These are phyloP conservation scores for Hypothenemus hampei DNA, from an alignment of 1,140 invertebrate genomes.

Conservation along the genomic window DNA sequence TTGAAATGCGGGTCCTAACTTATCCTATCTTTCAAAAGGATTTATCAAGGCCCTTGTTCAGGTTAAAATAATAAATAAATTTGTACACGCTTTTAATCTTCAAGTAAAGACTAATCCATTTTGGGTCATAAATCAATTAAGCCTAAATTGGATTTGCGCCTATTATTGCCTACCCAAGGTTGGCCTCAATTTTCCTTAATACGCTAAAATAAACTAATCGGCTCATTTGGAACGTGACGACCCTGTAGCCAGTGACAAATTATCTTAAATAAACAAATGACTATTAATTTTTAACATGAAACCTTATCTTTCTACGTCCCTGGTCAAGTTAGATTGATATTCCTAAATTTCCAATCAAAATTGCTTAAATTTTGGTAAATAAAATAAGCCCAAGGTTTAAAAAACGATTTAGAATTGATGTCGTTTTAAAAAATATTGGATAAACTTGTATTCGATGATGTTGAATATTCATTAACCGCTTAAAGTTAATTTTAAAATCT, in stretches of 20 bases:
- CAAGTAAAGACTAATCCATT: constrained; percentile 4
- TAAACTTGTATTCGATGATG: too few relatives aligned
- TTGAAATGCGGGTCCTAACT: not conserved
- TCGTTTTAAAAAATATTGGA: not conserved
- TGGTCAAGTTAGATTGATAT: too few relatives aligned
- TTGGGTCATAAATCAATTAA: constrained; percentile 5
- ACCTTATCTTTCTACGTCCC: too few relatives aligned
- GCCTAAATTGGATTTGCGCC: constrained; percentile 1
- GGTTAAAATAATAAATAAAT: not conserved
- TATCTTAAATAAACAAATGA: constrained; percentile 5
- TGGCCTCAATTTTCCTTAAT: constrained; percentile 11
- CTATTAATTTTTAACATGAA: constrained; percentile 9
- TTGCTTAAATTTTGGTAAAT: too few relatives aligned
- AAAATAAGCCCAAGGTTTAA: too few relatives aligned
- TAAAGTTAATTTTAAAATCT: constrained; percentile 9
- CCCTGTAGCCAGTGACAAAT: constrained; percentile 7
- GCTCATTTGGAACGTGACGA: constrained; percentile 9
- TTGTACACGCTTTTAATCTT: not conserved
- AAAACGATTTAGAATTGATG: not conserved
- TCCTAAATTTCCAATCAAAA: too few relatives aligned
- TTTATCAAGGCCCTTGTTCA: not conserved
- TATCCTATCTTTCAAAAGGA: not conserved
- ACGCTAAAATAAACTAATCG: constrained; percentile 9
- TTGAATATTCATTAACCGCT: constrained; percentile 4
- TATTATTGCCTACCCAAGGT: constrained; percentile 5